phyloP scores from a whole-genome alignment of 2,113 vertebrate genomes.

The Pao palembangensis region DNA sequence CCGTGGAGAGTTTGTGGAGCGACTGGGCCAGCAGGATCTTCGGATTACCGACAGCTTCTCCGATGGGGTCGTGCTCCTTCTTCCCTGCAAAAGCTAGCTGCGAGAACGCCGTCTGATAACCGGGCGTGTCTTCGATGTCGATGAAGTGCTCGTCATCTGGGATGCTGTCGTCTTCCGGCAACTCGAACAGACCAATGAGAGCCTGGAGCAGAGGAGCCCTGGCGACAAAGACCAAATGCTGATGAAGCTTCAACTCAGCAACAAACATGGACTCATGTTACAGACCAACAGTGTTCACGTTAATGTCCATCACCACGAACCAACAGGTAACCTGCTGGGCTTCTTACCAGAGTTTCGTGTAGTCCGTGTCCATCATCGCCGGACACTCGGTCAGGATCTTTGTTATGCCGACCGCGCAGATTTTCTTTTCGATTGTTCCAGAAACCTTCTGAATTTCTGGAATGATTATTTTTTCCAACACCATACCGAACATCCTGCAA shows the following conservation, averaged over 20 bases:
- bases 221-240: conserved; percentile 1
- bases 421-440: conserved; percentile 94
- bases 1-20: conserved; percentile 92
- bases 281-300: not conserved
- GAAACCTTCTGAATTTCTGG: conserved; percentile 98
- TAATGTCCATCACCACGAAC: not conserved
- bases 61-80: conserved; percentile 94
- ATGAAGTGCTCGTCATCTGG: conserved; percentile 98
- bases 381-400: conserved; percentile 95
- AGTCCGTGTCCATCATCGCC: conserved; percentile 97
- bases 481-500: conserved; percentile 98
- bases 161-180: conserved; percentile 95
- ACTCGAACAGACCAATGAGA: conserved; percentile 93
- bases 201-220: conserved; percentile 94
- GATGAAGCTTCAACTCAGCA: too few relatives aligned
- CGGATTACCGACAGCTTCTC: conserved; percentile 90
- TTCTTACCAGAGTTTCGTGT: conserved; percentile 93
- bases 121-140: conserved; percentile 95
- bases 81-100: conserved; percentile 95
- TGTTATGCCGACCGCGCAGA: conserved; percentile 95
- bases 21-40: conserved; percentile 94
- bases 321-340: not conserved
- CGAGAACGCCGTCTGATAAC: conserved; percentile 97
- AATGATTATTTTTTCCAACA: conserved; percentile 96
- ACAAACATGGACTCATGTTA: too few relatives aligned